Evolutionary conservation across 2,888 invertebrate genomes (phyloP), one percentile per base, ranked within the genome.

Genomic region (Hydraecia micacea): DNA sequence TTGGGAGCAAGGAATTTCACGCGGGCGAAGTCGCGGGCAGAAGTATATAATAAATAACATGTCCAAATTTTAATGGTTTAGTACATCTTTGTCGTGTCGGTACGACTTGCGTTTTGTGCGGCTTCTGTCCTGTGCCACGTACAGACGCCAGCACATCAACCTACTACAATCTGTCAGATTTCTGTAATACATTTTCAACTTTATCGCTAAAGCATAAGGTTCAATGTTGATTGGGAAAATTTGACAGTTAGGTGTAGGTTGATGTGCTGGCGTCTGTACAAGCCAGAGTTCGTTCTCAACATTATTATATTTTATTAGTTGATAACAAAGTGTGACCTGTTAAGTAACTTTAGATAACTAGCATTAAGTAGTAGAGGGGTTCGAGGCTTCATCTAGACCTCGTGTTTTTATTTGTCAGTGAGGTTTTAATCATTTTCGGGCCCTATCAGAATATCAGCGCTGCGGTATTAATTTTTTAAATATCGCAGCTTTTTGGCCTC

Each of bases 31-130:
- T 39, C 39, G 39, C 39, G 39, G 39, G 39, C 8, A 39, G 36
- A 36, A 36, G 13, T 46, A 46, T 13, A 52, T 2, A 21, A 7
- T 52, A 52, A 60, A 60, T 32, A 25, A 15, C 32, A 25, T 2
- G 9, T n/a, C 25, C 8, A 9, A 13, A 0, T 36, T 58, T 46
- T 15, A n/a, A 74, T 8, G 21, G 11, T 42, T 73, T 77, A 2
- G 13, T 32, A 58, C 49, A 67, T 83, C 60, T 0, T 0, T 32
- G 73, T 25, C 13, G 9, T 39, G 63, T 13, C 28, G 39, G 68
- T 49, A 39, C 71, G 72, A 77, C 74, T 81, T 81, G 74, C 65
- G 76, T 81, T 85, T 83, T 76, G 72, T 86, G 83, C 28, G 85
- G 85, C 85, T 86, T 86, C 85, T 67, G 32, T 32, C 32, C 32